phyloP scores from a whole-genome alignment of 2,797 vertebrate species.

The Phataginus tetradactyla region DNA sequence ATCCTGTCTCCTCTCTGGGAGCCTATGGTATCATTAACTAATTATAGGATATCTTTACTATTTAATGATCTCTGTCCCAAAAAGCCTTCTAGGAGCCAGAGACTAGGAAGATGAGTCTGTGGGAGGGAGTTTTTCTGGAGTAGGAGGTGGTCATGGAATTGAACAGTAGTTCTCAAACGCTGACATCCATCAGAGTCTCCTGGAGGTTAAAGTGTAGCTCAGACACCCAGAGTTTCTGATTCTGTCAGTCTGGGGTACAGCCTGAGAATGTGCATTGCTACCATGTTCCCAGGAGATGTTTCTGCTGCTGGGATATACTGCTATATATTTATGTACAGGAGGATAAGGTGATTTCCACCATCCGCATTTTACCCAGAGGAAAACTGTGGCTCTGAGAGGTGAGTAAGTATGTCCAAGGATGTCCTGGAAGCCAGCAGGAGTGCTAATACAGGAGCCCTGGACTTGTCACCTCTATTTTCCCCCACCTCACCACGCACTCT shows the following conservation, averaged over 20 bases:
- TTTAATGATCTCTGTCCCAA: constrained; percentile 68
- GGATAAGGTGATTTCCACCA: background rate
- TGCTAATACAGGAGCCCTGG: background rate
- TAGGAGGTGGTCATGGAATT: background rate
- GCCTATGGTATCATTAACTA: constrained; percentile 67
- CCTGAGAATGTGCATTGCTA: background rate
- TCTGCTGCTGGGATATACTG: background rate
- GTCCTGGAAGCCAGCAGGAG: background rate
- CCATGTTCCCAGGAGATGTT: background rate
- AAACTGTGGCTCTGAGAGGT: background rate
- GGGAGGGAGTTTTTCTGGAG: background rate
- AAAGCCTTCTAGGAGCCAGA: background rate
- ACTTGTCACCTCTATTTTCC: background rate
- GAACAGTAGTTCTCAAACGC: background rate
- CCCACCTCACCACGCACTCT: background rate
- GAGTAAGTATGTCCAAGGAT: background rate
- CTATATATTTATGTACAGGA: background rate
- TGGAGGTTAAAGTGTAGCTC: background rate
- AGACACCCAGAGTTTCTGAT: background rate
- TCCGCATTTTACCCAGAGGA: background rate
- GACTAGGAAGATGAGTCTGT: background rate
- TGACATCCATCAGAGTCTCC: background rate
- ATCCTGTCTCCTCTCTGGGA: background rate
- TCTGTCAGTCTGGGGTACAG: background rate
- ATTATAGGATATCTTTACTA: constrained; percentile 67